Conservation (phyloP, 2,888 invertebrate species). For the Acleris cristana region DNA sequence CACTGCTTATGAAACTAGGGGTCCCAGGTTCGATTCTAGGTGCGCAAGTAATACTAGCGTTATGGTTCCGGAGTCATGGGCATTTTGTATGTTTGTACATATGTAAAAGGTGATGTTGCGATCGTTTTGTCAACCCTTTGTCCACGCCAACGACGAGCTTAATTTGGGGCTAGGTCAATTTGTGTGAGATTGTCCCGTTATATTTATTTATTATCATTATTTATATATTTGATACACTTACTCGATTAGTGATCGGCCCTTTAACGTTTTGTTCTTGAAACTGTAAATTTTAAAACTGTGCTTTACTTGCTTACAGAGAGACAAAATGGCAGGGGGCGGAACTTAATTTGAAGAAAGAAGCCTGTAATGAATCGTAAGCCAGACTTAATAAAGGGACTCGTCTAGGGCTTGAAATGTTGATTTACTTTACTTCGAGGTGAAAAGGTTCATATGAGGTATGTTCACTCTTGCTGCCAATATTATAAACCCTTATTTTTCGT, state of each 20-base stretch:
- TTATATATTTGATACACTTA: background rate
- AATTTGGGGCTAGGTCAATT: too few relatives aligned
- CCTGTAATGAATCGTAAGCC: conserved; percentile 69
- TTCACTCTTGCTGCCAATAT: background rate
- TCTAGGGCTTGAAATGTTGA: conserved; percentile 3
- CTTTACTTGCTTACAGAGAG: conserved; percentile 16
- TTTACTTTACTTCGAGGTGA: background rate
- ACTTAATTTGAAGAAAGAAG: conserved; percentile 66
- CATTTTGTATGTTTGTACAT: too few relatives aligned
- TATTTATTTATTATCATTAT: too few relatives aligned
- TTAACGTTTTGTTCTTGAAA: background rate
- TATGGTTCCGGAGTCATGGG: too few relatives aligned
- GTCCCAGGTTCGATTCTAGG: too few relatives aligned
- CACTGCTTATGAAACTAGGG: too few relatives aligned
- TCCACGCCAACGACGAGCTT: too few relatives aligned
- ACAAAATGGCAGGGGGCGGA: conserved; percentile 52
- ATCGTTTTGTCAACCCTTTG: too few relatives aligned
- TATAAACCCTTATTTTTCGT: background rate
- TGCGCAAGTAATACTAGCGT: too few relatives aligned
- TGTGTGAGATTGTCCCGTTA: too few relatives aligned
- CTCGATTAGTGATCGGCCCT: background rate
- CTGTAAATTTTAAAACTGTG: conserved; percentile 6
- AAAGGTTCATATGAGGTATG: background rate
- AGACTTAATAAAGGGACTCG: conserved; percentile 63
- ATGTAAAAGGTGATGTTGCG: too few relatives aligned